Percentiles rank a stretch among this genome's conserved stretches.
phyloP scores from a whole-genome alignment of 2,888 invertebrate genomes.

The Glyphotaelius pellucidus region DNA sequence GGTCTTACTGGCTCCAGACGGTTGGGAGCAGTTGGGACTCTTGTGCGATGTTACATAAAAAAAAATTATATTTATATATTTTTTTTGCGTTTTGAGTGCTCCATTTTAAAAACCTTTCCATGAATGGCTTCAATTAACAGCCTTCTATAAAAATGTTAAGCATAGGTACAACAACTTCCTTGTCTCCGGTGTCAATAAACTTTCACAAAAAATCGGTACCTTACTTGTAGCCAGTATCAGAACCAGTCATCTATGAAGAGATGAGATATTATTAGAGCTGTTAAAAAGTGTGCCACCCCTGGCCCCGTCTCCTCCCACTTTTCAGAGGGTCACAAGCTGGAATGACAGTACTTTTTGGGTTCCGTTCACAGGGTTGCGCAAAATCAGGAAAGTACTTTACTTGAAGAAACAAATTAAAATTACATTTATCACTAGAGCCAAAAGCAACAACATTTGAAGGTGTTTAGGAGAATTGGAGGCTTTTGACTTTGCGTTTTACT shows the following conservation, averaged over 20 bases:
- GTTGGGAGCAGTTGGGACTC: too few species aligned
- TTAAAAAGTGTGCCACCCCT: slow-evolving; percentile 28
- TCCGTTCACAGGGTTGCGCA: background rate
- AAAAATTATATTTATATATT: too few species aligned
- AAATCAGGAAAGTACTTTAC: background rate
- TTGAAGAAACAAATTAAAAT: background rate
- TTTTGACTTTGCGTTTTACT: background rate
- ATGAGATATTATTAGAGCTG: slow-evolving; percentile 44
- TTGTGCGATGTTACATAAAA: too few species aligned
- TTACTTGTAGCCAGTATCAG: background rate
- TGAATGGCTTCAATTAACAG: background rate
- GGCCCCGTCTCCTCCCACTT: background rate
- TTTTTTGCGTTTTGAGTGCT: too few species aligned
- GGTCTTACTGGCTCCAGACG: too few species aligned
- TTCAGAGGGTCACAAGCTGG: background rate
- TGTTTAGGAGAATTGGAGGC: background rate
- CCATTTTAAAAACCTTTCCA: background rate
- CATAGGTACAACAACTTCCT: background rate
- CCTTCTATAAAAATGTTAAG: background rate
- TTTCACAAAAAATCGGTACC: background rate
- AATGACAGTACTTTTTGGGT: background rate
- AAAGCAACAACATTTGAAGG: background rate
- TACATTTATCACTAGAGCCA: background rate
- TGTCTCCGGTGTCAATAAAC: background rate
- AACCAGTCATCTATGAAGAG: slow-evolving; percentile 25